These are phyloP conservation scores for Homalodisca vitripennis DNA, from an alignment of 1,140 invertebrate genomes.

Conservation along the genomic window DNA sequence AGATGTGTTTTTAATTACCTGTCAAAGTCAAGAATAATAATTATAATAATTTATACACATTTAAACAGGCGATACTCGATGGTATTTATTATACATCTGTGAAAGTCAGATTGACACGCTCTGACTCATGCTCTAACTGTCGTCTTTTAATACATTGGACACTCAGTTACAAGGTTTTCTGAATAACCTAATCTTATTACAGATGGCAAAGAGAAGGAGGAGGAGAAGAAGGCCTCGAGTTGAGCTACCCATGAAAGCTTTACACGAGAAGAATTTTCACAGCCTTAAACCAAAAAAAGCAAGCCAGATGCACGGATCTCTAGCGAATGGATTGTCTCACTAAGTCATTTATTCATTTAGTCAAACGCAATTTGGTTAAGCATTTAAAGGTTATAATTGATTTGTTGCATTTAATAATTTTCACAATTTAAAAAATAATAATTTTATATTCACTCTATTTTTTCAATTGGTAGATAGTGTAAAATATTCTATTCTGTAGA, in stretches of 20 bases:
- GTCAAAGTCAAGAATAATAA: too few species aligned
- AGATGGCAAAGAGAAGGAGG: conserved; percentile 20
- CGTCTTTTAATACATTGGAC: too few species aligned
- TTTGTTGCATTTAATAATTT: background rate
- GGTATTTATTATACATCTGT: too few species aligned
- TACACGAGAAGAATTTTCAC: background rate
- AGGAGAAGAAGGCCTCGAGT: conserved; percentile 18
- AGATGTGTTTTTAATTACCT: too few species aligned
- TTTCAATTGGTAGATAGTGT: background rate
- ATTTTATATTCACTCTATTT: background rate
- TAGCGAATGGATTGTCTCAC: background rate
- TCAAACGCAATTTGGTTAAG: background rate
- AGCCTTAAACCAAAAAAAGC: background rate
- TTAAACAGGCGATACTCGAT: too few species aligned
- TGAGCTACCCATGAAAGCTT: background rate
- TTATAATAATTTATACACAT: too few species aligned
- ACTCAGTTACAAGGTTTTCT: too few species aligned
- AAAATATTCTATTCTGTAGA: background rate
- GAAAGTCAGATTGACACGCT: too few species aligned
- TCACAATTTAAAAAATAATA: background rate
- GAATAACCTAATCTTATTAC: too few species aligned
- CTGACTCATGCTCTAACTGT: too few species aligned
- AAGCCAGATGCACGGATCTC: background rate
- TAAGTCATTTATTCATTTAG: background rate
- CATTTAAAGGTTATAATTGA: background rate